Conservation (phyloP, 2,888 invertebrate genomes). For the Seira musarum region DNA sequence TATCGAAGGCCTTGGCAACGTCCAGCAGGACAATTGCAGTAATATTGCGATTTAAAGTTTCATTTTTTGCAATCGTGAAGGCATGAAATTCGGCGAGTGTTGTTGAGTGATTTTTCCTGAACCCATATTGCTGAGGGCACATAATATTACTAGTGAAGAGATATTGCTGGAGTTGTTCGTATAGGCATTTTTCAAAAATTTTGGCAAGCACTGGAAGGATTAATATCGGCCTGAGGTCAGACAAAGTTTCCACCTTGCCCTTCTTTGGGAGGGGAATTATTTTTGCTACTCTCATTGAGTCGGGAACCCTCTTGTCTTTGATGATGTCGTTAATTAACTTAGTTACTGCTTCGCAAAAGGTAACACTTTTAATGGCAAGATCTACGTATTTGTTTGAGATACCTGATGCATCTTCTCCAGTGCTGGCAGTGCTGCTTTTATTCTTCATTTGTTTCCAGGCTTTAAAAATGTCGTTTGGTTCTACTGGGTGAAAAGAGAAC, state of each 20-base stretch:
- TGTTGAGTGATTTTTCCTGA: conserved; percentile 18
- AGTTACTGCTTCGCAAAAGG: background rate
- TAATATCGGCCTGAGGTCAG: conserved; percentile 33
- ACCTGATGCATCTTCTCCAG: background rate
- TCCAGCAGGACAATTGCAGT: conserved; percentile 21
- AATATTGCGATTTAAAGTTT: background rate
- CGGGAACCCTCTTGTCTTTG: background rate
- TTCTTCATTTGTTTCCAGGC: conserved; percentile 23
- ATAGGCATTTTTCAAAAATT: conserved; percentile 31
- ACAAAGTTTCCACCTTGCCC: background rate
- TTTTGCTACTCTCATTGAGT: conserved; percentile 9
- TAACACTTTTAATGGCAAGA: background rate
- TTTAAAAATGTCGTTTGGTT: background rate
- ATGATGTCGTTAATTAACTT: background rate
- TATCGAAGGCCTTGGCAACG: conserved; percentile 29
- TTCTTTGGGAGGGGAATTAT: conserved; percentile 26
- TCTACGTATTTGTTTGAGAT: background rate
- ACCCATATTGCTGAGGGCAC: conserved; percentile 40
- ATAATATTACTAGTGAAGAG: no score
- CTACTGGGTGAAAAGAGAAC: background rate
- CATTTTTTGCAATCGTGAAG: background rate
- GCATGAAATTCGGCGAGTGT: conserved; percentile 15
- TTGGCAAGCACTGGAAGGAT: conserved; percentile 35
- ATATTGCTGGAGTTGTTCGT: background rate
- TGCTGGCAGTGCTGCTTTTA: background rate